Base-by-base conservation (phyloP, 1,140 invertebrate species). In the Bilobella aurantiaca region DNA sequence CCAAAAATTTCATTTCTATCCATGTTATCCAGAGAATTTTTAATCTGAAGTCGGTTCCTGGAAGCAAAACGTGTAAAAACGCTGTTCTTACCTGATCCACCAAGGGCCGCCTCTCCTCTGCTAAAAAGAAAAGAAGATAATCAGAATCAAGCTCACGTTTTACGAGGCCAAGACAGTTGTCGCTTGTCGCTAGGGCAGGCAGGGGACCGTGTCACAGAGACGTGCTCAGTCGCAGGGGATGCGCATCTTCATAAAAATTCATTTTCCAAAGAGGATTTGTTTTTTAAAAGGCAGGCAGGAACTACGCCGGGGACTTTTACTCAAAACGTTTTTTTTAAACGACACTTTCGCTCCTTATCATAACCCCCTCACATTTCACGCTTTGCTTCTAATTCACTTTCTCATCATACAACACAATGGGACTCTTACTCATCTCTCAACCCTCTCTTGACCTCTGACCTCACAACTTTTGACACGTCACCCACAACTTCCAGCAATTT, bases 91-190 rank as follows among this genome's bases (percentile, higher is more conserved):
- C 68, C 65, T 69, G 68, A 66, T 69, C 64, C 62, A 46, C 64
- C 56, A 63, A 56, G 47, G 62, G 68, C 66, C 62, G 58, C 32
- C 58, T 32, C 14, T 66, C 68, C 58, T 65, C 68, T 69, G 64
- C 57, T 65, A 69, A 75, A 28, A 76, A 75, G 21, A 69, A 64
- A 69, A 78, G 79, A 21, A 77, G 75, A 37, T 12, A 37, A 62
- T 21, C 2, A 62, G 49, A 70, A 80, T 79, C 65, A n/a, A n/a
- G n/a, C n/a, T n/a, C n/a, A 69, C 63, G 65, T 69, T 66, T 69
- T 69, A 67, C 63, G 62, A 66, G 68, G 53, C 25, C 42, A 46
- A 30, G 37, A 8, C 34, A 61, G 30, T 27, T n/a, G n/a, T n/a
- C n/a, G n/a, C n/a, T n/a, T n/a, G n/a, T n/a, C n/a, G n/a, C n/a